Percentiles rank a stretch among this genome's conserved stretches.
Conservation (phyloP, 2,797 vertebrate genomes). For the Distichodus sexfasciatus region DNA sequence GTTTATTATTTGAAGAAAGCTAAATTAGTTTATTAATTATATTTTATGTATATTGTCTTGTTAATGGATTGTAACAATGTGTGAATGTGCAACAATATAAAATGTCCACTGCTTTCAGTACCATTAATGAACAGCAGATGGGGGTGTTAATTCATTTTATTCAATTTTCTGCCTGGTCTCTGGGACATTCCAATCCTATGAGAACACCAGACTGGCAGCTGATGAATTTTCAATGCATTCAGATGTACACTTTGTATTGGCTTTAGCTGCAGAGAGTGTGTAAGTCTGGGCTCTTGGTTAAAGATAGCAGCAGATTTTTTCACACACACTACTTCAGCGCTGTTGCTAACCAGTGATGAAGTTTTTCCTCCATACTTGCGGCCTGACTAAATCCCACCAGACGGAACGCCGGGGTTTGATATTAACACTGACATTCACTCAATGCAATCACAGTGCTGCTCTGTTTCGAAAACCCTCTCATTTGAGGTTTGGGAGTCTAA, state of each 20-base stretch:
- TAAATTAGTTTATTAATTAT: too few species aligned
- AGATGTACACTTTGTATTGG: conserved; percentile 52
- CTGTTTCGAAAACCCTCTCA: conserved; percentile 39
- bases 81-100: too few species aligned
- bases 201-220: conserved; percentile 53
- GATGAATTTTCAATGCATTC: conserved; percentile 66
- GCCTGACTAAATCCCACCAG: neutral
- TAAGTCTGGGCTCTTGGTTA: conserved; percentile 45
- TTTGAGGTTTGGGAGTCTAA: conserved; percentile 44
- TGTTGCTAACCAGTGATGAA: neutral
- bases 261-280: conserved; percentile 39
- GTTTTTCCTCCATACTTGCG: neutral
- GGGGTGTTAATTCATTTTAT: conserved; percentile 46
- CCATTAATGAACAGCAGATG: conserved; percentile 53
- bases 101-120: too few species aligned
- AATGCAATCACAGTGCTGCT: conserved; percentile 44
- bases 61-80: too few species aligned
- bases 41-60: too few species aligned
- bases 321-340: neutral
- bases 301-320: conserved; percentile 22
- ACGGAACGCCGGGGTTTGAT: conserved; percentile 14
- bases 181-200: conserved; percentile 54
- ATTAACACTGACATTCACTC: conserved; percentile 27
- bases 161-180: neutral
- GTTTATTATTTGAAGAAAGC: too few species aligned